Evolutionary conservation across 2,113 vertebrate species (phyloP).

Genomic region (Catharus bicknelli): DNA sequence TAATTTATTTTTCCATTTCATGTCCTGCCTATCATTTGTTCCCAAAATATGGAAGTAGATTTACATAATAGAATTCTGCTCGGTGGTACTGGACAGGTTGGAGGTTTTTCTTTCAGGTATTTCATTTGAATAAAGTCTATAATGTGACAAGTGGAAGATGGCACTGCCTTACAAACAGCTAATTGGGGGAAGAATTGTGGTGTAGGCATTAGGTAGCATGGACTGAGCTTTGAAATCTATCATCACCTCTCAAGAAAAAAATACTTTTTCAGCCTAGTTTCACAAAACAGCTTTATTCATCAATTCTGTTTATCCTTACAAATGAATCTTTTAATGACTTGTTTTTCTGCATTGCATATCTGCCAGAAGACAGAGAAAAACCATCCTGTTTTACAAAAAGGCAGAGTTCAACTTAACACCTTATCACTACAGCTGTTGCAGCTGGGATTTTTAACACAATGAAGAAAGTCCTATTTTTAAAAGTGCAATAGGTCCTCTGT

Average conservation of each 20-base stretch:
- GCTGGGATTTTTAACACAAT: neutral
- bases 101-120: conserved; percentile 47
- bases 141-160: conserved; percentile 44
- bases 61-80: conserved; percentile 52
- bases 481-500: neutral
- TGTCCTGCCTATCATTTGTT: conserved; percentile 47
- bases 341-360: conserved; percentile 23
- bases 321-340: conserved; percentile 45
- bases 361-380: conserved; percentile 10
- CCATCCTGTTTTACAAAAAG: neutral
- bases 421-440: neutral
- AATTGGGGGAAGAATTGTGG: conserved; percentile 14
- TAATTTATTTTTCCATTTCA: conserved; percentile 61
- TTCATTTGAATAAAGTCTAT: conserved; percentile 54
- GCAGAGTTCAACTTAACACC: neutral
- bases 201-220: neutral
- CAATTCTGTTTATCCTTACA: conserved; percentile 25
- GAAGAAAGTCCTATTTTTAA: neutral
- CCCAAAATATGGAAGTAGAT: conserved; percentile 54
- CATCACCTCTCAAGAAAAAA: conserved; percentile 15
- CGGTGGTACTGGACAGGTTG: neutral
- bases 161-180: neutral
- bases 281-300: conserved; percentile 20
- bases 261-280: neutral
- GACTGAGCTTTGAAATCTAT: conserved; percentile 6